These are phyloP conservation scores for Heliconius sara DNA, from an alignment of 2,888 invertebrate species.

Conservation along the genomic window DNA sequence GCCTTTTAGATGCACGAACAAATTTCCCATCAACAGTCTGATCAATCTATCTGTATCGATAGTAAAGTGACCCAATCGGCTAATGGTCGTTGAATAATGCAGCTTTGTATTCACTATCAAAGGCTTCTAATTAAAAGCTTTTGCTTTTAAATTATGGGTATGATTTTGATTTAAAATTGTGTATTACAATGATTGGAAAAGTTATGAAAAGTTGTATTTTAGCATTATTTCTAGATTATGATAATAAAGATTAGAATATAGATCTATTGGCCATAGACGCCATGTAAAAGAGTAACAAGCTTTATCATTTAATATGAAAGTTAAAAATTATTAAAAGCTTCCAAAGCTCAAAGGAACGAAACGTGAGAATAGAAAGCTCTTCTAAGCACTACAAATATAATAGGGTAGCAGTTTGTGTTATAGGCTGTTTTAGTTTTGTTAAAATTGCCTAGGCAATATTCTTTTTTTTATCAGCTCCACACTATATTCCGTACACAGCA, in stretches of 20 bases:
- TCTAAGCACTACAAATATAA: constrained; percentile 7
- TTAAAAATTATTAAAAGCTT: constrained; percentile 4
- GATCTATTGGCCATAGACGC: not conserved
- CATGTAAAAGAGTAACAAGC: not conserved
- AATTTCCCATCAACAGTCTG: constrained; percentile 23
- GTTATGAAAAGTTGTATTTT: not conserved
- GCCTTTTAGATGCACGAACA: constrained; percentile 23
- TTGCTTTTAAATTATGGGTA: constrained; percentile 18
- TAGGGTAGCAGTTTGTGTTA: not conserved
- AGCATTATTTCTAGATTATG: not conserved
- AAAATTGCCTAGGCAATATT: not conserved
- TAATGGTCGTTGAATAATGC: constrained; percentile 46
- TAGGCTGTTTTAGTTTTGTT: not conserved
- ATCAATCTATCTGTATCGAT: constrained; percentile 36
- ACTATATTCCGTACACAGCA: no score
- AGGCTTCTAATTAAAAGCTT: constrained; percentile 37
- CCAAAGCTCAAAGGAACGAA: not conserved
- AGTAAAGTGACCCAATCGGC: constrained; percentile 48
- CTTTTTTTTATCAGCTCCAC: not conserved
- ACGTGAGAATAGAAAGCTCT: not conserved
- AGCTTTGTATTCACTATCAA: constrained; percentile 35
- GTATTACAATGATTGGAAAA: not conserved
- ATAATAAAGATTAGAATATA: no score
- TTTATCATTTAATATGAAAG: not conserved
- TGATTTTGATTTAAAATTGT: constrained; percentile 16